Percentiles rank a stretch among this genome's conserved stretches.
phyloP scores from a whole-genome alignment of 2,113 vertebrate genomes.

The Cranoglanis bouderius region DNA sequence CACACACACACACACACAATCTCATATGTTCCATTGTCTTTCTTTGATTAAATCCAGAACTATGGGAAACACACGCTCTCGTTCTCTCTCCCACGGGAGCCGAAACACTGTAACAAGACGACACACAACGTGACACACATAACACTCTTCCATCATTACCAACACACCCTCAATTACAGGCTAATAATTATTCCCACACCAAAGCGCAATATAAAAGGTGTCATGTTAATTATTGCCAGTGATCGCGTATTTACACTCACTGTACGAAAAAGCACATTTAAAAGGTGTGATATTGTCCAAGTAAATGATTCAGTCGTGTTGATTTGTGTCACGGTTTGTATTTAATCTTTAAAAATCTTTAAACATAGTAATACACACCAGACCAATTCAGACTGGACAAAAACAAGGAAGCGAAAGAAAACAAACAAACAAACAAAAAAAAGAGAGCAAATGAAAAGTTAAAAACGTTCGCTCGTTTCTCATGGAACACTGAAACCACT shows the following conservation, averaged over 20 bases:
- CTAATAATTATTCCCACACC: background rate
- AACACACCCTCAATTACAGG: background rate
- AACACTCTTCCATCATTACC: background rate
- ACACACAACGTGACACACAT: background rate
- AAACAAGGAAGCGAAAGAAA: slow-evolving; percentile 31
- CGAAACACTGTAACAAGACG: background rate
- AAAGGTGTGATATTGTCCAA: background rate
- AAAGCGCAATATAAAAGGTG: background rate
- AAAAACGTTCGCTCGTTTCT: slow-evolving; percentile 66
- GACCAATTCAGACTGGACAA: background rate
- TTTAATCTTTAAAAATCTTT: background rate
- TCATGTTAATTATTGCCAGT: background rate
- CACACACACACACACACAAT: slow-evolving; percentile 13
- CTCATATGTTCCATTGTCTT: slow-evolving; percentile 7
- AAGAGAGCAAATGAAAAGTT: slow-evolving; percentile 47
- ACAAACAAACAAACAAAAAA: slow-evolving; percentile 25
- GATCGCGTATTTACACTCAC: background rate
- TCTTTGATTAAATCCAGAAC: slow-evolving; percentile 1
- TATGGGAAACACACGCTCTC: background rate
- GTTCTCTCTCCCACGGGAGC: background rate
- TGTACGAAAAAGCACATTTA: background rate
- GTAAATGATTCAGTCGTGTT: background rate
- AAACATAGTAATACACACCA: background rate
- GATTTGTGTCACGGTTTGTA: background rate
- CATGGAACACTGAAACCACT: slow-evolving; percentile 66